Conservation (phyloP, 2,888 invertebrate genomes). For the Silvanus unidentatus region DNA sequence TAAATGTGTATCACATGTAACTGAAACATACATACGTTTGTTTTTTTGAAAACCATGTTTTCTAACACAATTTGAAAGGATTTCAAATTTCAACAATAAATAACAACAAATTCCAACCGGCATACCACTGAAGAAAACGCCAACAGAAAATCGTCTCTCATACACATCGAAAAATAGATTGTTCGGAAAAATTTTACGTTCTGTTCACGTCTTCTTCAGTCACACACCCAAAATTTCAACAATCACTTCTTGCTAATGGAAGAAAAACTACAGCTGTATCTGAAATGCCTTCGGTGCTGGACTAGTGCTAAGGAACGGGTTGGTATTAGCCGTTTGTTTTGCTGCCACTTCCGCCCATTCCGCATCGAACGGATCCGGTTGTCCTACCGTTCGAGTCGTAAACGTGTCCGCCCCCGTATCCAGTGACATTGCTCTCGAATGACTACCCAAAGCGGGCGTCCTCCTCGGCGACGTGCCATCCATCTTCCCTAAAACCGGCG, state of each 20-base stretch:
- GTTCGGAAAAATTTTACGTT: no score
- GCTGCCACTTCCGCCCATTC: constrained; percentile 71
- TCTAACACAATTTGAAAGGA: no score
- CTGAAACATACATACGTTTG: not conserved
- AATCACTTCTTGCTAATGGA: no score
- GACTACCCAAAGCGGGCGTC: constrained; percentile 48
- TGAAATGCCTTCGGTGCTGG: constrained; percentile 54
- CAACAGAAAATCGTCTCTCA: no score
- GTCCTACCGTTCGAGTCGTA: constrained; percentile 23
- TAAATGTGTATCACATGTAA: not conserved
- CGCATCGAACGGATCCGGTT: constrained; percentile 73
- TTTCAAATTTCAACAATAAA: no score
- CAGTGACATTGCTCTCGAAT: constrained; percentile 53
- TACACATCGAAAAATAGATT: no score
- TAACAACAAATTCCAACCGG: no score
- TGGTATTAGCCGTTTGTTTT: constrained; percentile 52
- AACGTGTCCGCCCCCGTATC: constrained; percentile 44
- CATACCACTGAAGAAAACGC: no score
- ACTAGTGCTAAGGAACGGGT: constrained; percentile 54
- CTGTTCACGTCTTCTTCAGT: no score
- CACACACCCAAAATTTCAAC: no score
- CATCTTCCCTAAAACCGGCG: constrained; percentile 34
- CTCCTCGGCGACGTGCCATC: constrained; percentile 50
- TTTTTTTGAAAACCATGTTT: no score
- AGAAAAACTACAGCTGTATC: constrained; percentile 53